Percentiles rank a stretch among this genome's conserved stretches.
Conservation (phyloP, 2,113 vertebrate species). For the Galbula dea region DNA sequence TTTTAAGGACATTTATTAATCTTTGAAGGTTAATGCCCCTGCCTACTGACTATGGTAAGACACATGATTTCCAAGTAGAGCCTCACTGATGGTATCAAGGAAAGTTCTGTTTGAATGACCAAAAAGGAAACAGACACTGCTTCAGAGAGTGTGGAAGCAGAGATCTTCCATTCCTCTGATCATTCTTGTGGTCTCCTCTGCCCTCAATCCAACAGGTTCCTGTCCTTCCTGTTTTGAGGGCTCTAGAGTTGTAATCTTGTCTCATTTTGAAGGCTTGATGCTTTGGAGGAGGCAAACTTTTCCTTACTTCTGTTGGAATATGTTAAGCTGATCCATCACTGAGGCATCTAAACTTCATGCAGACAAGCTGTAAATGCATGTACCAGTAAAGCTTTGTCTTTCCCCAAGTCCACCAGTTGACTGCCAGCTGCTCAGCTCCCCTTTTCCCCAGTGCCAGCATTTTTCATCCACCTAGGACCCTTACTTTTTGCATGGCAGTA, state of each 20-base stretch:
- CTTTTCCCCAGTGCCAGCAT: background rate
- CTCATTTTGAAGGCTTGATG: background rate
- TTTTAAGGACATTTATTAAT: background rate
- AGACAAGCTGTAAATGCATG: background rate
- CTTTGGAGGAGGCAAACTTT: accelerated
- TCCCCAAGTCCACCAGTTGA: background rate
- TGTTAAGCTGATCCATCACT: background rate
- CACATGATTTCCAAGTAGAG: background rate
- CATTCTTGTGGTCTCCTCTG: background rate
- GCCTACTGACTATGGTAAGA: background rate
- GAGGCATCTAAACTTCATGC: background rate
- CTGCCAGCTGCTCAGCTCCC: background rate
- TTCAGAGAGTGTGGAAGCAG: background rate
- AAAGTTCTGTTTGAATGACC: background rate
- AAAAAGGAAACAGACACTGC: background rate
- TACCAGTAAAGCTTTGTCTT: background rate
- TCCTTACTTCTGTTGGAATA: background rate
- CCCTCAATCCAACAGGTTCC: background rate
- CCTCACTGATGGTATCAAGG: background rate
- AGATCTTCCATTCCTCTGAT: background rate
- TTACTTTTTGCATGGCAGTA: background rate
- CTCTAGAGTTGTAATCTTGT: background rate
- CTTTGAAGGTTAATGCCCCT: background rate
- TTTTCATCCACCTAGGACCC: background rate
- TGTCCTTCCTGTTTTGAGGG: no score